Conservation (phyloP, 2,113 vertebrate genomes). For the Phycodurus eques region DNA sequence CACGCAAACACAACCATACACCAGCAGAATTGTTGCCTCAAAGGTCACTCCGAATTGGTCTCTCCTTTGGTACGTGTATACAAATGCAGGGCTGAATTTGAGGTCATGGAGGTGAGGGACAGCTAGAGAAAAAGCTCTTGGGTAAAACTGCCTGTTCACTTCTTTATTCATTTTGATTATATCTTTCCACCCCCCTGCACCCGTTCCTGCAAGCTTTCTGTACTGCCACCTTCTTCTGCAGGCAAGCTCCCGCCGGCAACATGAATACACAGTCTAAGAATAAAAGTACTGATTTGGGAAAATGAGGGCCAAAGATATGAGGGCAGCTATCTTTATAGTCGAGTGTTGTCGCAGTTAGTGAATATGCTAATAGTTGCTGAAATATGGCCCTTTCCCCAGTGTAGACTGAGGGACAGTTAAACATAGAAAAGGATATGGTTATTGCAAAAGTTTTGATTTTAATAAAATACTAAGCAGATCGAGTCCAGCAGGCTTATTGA, state of each 20-base stretch:
- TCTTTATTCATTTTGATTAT: conserved; percentile 46
- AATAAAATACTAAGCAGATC: neutral
- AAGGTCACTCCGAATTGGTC: conserved; percentile 10
- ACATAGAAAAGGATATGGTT: neutral
- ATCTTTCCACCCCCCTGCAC: conserved; percentile 34
- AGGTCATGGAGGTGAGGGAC: conserved; percentile 35
- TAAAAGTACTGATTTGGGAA: conserved; percentile 37
- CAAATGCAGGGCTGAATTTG: conserved; percentile 21
- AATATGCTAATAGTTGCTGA: conserved; percentile 44
- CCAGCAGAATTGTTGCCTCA: conserved; percentile 6
- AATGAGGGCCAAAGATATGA: conserved; percentile 27
- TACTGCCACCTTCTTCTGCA: conserved; percentile 11
- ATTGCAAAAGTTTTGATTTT: neutral
- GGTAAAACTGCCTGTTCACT: conserved; percentile 34
- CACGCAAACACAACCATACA: neutral
- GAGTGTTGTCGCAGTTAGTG: conserved; percentile 20
- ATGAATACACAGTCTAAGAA: conserved; percentile 40
- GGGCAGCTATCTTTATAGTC: conserved; percentile 14
- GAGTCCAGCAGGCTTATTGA: too few relatives aligned
- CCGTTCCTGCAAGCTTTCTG: conserved; percentile 15
- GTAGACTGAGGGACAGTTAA: neutral
- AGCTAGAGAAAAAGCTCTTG: conserved; percentile 29
- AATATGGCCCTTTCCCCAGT: conserved; percentile 1
- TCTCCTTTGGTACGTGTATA: neutral
- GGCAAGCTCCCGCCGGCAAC: conserved; percentile 16